Percentiles rank a stretch among this genome's conserved stretches.
Conservation (phyloP, 2,888 invertebrate genomes). For the Villa cingulata region DNA sequence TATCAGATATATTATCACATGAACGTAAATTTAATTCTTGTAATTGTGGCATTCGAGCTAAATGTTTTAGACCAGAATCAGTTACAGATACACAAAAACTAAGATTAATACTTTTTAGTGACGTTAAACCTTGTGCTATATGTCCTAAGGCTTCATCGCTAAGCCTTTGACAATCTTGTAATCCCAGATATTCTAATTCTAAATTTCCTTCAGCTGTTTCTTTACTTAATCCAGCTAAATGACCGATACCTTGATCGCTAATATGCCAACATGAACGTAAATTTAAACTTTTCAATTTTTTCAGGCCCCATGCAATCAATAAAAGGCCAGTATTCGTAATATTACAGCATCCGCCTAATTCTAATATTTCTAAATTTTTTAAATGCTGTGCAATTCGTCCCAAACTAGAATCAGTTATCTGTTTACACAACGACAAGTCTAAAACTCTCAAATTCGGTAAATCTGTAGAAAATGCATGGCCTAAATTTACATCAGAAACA, state of each 20-base stretch:
- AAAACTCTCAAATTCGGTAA: conserved; percentile 63
- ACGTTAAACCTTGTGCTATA: conserved; percentile 66
- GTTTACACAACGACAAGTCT: conserved; percentile 85
- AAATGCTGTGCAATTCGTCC: conserved; percentile 72
- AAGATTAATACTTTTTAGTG: conserved; percentile 74
- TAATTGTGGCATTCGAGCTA: conserved; percentile 72
- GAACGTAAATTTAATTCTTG: conserved; percentile 78
- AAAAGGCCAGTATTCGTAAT: conserved; percentile 79
- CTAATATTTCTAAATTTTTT: conserved; percentile 73
- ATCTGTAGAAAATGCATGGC: conserved; percentile 66
- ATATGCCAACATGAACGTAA: conserved; percentile 86
- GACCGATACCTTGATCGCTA: conserved; percentile 79
- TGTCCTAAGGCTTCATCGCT: conserved; percentile 83
- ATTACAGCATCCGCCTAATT: conserved; percentile 83
- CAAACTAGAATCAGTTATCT: conserved; percentile 82
- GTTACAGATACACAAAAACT: conserved; percentile 91
- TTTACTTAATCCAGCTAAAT: conserved; percentile 62
- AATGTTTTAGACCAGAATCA: conserved; percentile 78
- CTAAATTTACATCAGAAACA: conserved; percentile 73
- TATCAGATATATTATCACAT: conserved; percentile 88
- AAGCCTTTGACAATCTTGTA: conserved; percentile 90
- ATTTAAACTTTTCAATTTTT: conserved; percentile 70
- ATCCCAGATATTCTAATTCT: conserved; percentile 67
- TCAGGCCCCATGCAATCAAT: conserved; percentile 75
- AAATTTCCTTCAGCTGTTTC: conserved; percentile 53